Evolutionary conservation across 2,113 vertebrate species (phyloP).

Genomic region (Smithornis capensis): DNA sequence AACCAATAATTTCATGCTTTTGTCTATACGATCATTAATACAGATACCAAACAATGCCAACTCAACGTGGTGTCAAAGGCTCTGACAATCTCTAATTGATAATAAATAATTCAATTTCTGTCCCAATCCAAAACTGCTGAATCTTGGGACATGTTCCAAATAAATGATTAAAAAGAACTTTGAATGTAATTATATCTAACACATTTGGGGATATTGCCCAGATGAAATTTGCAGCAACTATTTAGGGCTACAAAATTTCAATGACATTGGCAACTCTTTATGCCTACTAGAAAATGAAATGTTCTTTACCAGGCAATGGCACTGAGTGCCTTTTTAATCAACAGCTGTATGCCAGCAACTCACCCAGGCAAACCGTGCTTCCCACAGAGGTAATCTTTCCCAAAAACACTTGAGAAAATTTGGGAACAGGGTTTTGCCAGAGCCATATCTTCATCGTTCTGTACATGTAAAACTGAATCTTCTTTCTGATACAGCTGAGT

Average conservation of each 20-base stretch:
- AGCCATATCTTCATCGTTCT: not conserved
- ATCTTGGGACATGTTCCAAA: constrained; percentile 65
- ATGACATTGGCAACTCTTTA: constrained; percentile 31
- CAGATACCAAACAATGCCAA: constrained; percentile 68
- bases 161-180: constrained; percentile 70
- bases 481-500: not conserved
- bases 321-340: not conserved
- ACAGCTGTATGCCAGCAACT: constrained; percentile 33
- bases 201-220: constrained; percentile 54
- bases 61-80: constrained; percentile 63
- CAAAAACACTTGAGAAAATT: not conserved
- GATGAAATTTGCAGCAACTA: constrained; percentile 62
- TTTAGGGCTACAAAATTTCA: constrained; percentile 35
- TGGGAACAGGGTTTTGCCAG: not conserved
- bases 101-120: constrained; percentile 74
- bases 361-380: not conserved
- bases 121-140: constrained; percentile 61
- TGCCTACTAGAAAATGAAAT: constrained; percentile 20
- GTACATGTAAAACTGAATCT: not conserved
- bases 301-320: not conserved
- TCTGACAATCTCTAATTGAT: constrained; percentile 72
- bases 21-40: constrained; percentile 69
- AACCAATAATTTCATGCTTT: constrained; percentile 73
- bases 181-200: constrained; percentile 68
- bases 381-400: not conserved